phyloP scores from a whole-genome alignment of 2,888 invertebrate genomes.

The Machimus rusticus region DNA sequence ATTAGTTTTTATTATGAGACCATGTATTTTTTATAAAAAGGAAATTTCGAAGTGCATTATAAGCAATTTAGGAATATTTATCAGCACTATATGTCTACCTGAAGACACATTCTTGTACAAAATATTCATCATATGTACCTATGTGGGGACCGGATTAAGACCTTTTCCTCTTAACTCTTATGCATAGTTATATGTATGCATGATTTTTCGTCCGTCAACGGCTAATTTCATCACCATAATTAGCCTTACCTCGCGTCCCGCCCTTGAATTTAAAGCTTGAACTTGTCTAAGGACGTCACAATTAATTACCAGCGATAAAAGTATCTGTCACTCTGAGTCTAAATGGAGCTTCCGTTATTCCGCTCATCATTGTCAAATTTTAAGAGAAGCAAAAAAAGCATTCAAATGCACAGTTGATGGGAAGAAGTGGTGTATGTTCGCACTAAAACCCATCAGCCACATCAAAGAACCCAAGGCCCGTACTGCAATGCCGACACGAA shows the following conservation, averaged over 20 bases:
- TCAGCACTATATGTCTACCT: not conserved
- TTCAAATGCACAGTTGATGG: not conserved
- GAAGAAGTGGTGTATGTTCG: not conserved
- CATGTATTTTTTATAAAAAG: not conserved
- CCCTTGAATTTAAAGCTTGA: not conserved
- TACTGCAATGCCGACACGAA: not conserved
- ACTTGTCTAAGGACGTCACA: not conserved
- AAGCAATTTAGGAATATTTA: not conserved
- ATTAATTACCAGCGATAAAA: not conserved
- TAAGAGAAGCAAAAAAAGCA: not conserved
- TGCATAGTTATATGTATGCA: not conserved
- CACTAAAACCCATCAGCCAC: not conserved
- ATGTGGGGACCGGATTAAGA: not conserved
- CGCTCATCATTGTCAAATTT: not conserved
- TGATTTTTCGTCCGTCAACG: not conserved
- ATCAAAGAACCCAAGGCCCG: not conserved
- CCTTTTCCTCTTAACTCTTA: not conserved
- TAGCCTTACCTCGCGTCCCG: not conserved
- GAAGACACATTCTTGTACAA: not conserved
- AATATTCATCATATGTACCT: not conserved
- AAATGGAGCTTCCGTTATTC: conserved; percentile 3
- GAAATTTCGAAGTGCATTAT: not conserved
- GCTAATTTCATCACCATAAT: not conserved
- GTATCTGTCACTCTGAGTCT: not conserved
- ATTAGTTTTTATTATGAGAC: not conserved